Conservation (phyloP, 2,888 invertebrate genomes). For the Callosobruchus maculatus region DNA sequence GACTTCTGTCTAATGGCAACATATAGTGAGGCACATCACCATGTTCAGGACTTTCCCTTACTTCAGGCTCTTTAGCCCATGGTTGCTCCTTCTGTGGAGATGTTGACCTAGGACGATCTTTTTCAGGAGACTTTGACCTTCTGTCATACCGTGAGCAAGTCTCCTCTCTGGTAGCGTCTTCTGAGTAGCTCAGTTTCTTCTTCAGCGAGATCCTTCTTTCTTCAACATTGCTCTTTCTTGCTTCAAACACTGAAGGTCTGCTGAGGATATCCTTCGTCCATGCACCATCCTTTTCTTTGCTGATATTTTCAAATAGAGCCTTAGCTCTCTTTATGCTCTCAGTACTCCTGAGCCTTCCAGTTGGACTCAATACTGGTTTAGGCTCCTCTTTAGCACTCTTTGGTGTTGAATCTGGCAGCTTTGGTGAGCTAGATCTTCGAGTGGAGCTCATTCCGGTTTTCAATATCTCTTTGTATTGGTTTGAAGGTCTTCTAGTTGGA, state of each 20-base stretch:
- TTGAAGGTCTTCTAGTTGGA: conserved; percentile 31
- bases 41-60: background rate
- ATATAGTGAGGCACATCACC: conserved; percentile 39
- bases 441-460: conserved; percentile 19
- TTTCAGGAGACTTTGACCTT: conserved; percentile 19
- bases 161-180: conserved; percentile 14
- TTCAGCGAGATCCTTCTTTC: conserved; percentile 4
- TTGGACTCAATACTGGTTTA: conserved; percentile 36
- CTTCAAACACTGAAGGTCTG: conserved; percentile 53
- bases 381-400: conserved; percentile 41
- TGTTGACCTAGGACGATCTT: conserved; percentile 2
- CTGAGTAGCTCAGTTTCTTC: conserved; percentile 13
- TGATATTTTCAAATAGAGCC: conserved; percentile 65
- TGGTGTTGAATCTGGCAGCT: conserved; percentile 32
- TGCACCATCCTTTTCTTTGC: conserved; percentile 38
- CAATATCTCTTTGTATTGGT: conserved; percentile 21
- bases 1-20: conserved; percentile 38
- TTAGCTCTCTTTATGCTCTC: conserved; percentile 70
- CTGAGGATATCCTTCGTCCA: conserved; percentile 52
- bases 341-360: conserved; percentile 52
- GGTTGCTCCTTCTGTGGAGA: conserved; percentile 1
- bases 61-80: background rate
- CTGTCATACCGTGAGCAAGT: conserved; percentile 7
- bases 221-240: conserved; percentile 22
- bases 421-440: conserved; percentile 19